phyloP scores from a whole-genome alignment of 1,140 invertebrate species.

The Eumeta japonica region DNA sequence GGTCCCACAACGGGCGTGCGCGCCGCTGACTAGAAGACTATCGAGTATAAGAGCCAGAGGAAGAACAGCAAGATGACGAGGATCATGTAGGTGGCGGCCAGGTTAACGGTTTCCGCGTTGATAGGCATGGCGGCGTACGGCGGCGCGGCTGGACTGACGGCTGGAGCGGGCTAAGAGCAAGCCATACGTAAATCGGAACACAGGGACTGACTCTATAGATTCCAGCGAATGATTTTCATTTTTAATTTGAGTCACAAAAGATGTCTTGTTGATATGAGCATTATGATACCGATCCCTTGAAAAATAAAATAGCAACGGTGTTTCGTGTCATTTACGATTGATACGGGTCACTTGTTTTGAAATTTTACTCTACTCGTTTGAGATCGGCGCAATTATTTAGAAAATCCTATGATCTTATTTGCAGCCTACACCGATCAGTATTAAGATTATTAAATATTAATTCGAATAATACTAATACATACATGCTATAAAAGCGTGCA shows the following conservation, averaged over 20 bases:
- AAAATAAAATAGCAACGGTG: too few species aligned
- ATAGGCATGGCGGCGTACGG: constrained; percentile 41
- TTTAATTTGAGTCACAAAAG: too few species aligned
- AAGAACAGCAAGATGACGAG: constrained; percentile 52
- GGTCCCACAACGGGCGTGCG: too few species aligned
- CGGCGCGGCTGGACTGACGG: constrained; percentile 28
- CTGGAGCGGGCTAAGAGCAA: constrained; percentile 14
- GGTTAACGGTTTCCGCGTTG: constrained; percentile 54
- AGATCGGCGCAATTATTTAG: too few species aligned
- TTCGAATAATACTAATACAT: too few species aligned
- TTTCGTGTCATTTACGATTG: too few species aligned
- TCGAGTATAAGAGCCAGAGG: constrained; percentile 51
- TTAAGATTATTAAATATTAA: not conserved
- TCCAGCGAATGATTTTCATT: too few species aligned
- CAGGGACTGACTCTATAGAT: constrained; percentile 29
- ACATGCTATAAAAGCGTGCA: not conserved
- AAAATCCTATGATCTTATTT: too few species aligned
- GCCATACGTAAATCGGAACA: constrained; percentile 19
- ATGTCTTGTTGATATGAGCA: too few species aligned
- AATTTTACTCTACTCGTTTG: too few species aligned
- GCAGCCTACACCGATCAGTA: not conserved
- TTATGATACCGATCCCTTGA: too few species aligned
- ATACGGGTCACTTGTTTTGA: too few species aligned
- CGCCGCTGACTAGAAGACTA: constrained; percentile 41
- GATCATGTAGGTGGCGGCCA: constrained; percentile 54